Evolutionary conservation across 1,140 invertebrate species (phyloP).

Genomic region (Ostrea denselamellosa): DNA sequence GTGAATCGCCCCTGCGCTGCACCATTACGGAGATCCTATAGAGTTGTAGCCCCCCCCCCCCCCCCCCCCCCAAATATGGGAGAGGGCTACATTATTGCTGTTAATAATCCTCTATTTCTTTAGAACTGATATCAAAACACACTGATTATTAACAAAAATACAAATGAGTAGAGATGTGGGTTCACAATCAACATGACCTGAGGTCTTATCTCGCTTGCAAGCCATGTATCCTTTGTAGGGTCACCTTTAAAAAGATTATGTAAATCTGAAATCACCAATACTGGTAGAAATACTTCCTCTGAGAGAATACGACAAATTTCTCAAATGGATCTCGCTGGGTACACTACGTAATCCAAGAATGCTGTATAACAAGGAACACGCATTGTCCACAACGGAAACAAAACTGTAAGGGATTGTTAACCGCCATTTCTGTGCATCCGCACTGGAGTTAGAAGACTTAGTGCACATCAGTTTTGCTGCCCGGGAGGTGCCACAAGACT

Average conservation of each 20-base stretch:
- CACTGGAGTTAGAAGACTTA: constrained; percentile 47
- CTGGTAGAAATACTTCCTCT: background rate
- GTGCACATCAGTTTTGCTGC: constrained; percentile 40
- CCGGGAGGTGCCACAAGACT: background rate
- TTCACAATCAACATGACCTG: too few relatives aligned
- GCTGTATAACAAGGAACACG: constrained; percentile 44
- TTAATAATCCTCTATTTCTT: too few relatives aligned
- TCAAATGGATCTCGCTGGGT: constrained; percentile 40
- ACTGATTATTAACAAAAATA: too few relatives aligned
- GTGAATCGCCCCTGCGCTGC: too few relatives aligned
- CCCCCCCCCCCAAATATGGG: too few relatives aligned
- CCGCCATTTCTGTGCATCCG: constrained; percentile 43
- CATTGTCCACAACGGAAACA: constrained; percentile 27
- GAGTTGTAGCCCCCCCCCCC: too few relatives aligned
- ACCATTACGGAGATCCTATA: too few relatives aligned
- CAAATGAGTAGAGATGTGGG: too few relatives aligned
- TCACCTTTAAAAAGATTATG: background rate
- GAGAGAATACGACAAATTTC: constrained; percentile 17
- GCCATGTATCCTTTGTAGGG: too few relatives aligned
- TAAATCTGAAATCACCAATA: constrained; percentile 31
- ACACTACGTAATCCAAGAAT: constrained; percentile 31
- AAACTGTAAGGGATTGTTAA: background rate
- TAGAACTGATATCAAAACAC: too few relatives aligned
- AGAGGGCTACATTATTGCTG: too few relatives aligned
- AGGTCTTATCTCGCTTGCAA: too few relatives aligned